Conservation (phyloP, 2,888 invertebrate genomes). For the Aricia artaxerxes region DNA sequence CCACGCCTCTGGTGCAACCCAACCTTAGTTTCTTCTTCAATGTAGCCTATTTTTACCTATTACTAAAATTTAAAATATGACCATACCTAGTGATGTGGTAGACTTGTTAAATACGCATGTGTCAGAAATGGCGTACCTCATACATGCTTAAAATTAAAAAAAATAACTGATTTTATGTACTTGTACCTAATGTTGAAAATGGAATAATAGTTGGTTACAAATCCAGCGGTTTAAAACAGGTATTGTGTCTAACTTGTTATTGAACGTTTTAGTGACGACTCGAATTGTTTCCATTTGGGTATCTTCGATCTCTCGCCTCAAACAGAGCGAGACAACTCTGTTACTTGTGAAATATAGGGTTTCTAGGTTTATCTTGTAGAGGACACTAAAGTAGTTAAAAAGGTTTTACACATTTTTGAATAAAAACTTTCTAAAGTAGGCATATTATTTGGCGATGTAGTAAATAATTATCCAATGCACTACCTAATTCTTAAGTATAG, state of each 20-base stretch:
- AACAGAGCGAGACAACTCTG: slow-evolving; percentile 22
- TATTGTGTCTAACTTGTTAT: neutral
- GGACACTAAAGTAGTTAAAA: neutral
- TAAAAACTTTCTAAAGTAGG: too few relatives aligned
- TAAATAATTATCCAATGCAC: neutral
- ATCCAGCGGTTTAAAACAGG: neutral
- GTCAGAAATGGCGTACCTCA: too few relatives aligned
- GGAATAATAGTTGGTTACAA: neutral
- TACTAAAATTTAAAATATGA: too few relatives aligned
- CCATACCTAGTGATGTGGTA: too few relatives aligned
- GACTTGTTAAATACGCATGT: too few relatives aligned
- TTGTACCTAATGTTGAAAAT: neutral
- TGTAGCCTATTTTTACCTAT: too few relatives aligned
- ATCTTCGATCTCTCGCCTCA: slow-evolving; percentile 19
- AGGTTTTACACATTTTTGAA: too few relatives aligned
- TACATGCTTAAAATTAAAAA: too few relatives aligned
- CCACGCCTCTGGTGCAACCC: too few relatives aligned
- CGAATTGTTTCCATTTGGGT: slow-evolving; percentile 13
- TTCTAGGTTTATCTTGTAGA: neutral
- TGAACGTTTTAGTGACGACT: neutral
- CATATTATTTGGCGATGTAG: too few relatives aligned
- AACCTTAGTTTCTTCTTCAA: too few relatives aligned
- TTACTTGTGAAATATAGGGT: slow-evolving; percentile 16
- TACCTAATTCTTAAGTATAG: neutral
- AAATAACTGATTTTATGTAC: too few relatives aligned